These are phyloP conservation scores for Orthosia gracilis DNA, from an alignment of 2,888 invertebrate species.

Conservation along the genomic window DNA sequence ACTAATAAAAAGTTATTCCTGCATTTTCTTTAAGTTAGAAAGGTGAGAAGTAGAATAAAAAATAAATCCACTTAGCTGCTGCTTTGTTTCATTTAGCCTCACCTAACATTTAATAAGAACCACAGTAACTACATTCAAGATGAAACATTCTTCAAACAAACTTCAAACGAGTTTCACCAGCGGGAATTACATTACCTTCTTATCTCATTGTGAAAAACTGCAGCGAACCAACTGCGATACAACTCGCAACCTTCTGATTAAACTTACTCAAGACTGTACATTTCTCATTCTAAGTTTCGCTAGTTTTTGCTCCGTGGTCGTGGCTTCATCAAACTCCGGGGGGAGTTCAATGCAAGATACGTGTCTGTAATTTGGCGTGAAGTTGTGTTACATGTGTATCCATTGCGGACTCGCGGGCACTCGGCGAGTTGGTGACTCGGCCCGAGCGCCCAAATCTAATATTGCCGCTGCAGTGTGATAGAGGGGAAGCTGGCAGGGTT, in stretches of 20 bases:
- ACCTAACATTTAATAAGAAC: constrained; percentile 10
- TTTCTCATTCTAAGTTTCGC: constrained; percentile 41
- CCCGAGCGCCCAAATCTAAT: constrained; percentile 32
- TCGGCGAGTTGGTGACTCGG: constrained; percentile 7
- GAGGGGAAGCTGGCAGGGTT: too few species aligned
- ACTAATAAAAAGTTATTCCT: neutral
- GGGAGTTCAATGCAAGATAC: constrained; percentile 39
- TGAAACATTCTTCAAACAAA: constrained; percentile 26
- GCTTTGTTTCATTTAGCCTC: constrained; percentile 3
- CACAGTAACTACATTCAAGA: constrained; percentile 6
- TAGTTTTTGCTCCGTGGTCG: constrained; percentile 43
- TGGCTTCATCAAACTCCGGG: constrained; percentile 47
- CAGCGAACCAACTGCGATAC: constrained; percentile 39
- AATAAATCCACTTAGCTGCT: neutral
- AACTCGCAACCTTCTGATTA: constrained; percentile 42
- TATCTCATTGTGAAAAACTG: constrained; percentile 45
- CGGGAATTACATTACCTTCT: neutral
- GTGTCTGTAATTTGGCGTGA: constrained; percentile 35
- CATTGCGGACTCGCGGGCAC: constrained; percentile 13
- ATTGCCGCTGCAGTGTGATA: constrained; percentile 21
- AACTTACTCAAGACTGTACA: constrained; percentile 38
- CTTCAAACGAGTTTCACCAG: too few species aligned
- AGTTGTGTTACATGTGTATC: constrained; percentile 44
- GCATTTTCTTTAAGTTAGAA: neutral
- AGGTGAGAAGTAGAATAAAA: neutral